Conservation (phyloP, 2,888 invertebrate genomes). For the Apamea anceps region DNA sequence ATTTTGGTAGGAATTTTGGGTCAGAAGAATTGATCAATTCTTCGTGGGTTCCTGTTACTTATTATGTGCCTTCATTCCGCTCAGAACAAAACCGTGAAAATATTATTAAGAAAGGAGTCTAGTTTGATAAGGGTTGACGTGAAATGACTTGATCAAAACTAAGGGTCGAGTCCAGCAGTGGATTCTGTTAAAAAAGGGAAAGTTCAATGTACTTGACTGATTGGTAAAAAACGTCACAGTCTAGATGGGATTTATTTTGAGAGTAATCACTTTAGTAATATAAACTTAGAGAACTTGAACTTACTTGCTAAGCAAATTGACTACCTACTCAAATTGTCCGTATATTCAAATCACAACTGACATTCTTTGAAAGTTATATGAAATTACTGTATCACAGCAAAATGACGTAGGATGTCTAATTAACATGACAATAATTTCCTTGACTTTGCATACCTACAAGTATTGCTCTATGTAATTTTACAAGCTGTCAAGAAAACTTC, state of each 20-base stretch:
- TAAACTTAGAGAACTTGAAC: neutral
- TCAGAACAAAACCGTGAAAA: slow-evolving; percentile 44
- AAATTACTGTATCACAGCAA: neutral
- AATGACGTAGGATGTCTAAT: neutral
- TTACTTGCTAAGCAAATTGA: neutral
- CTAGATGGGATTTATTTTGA: neutral
- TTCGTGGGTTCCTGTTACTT: slow-evolving; percentile 24
- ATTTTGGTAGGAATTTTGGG: neutral
- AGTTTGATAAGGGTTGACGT: slow-evolving; percentile 57
- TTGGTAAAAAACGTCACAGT: neutral
- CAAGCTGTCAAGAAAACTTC: neutral
- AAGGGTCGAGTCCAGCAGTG: slow-evolving; percentile 24
- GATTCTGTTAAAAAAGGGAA: slow-evolving; percentile 33
- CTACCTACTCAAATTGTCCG: neutral
- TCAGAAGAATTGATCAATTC: slow-evolving; percentile 4
- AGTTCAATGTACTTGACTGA: neutral
- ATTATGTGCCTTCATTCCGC: slow-evolving; percentile 27
- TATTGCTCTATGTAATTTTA: neutral
- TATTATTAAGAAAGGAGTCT: slow-evolving; percentile 44
- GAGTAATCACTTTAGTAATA: neutral
- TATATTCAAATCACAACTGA: neutral
- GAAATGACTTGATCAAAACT: slow-evolving; percentile 50
- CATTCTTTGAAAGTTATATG: neutral
- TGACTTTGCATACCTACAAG: too few species aligned
- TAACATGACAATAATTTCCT: too few species aligned